Conservation (phyloP, 1,140 invertebrate genomes). For the Orius laevigatus region DNA sequence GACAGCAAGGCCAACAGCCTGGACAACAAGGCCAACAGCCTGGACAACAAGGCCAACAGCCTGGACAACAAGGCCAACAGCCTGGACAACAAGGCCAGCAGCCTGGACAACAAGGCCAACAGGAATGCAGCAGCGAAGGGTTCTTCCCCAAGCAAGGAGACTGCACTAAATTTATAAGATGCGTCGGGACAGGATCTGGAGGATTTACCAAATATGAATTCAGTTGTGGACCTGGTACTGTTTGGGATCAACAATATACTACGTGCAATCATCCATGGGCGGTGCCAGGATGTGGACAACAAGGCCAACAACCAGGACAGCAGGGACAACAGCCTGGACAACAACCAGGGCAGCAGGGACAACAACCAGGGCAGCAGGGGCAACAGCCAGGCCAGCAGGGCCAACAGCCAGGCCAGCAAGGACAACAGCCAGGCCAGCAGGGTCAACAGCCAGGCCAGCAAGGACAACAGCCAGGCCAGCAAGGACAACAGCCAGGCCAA, state of each 20-base stretch:
- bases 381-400: conserved; percentile 15
- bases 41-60: neutral
- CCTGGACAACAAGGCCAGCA: neutral
- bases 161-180: conserved; percentile 29
- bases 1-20: neutral
- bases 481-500: neutral
- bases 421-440: conserved; percentile 7
- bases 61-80: conserved; percentile 5
- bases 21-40: conserved; percentile 7
- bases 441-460: conserved; percentile 11
- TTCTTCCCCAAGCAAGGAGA: conserved; percentile 32
- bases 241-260: conserved; percentile 30
- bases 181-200: conserved; percentile 27
- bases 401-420: conserved; percentile 14
- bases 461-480: conserved; percentile 4
- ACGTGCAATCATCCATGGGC: conserved; percentile 32
- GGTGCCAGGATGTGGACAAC: conserved; percentile 21
- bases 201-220: conserved; percentile 28
- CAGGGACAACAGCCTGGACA: conserved; percentile 9
- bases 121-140: conserved; percentile 34
- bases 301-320: conserved; percentile 6
- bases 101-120: neutral
- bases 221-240: conserved; percentile 28
- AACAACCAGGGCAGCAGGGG: conserved; percentile 13
- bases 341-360: conserved; percentile 3